phyloP scores from a whole-genome alignment of 2,888 invertebrate genomes.

The Leistus spinibarbis region DNA sequence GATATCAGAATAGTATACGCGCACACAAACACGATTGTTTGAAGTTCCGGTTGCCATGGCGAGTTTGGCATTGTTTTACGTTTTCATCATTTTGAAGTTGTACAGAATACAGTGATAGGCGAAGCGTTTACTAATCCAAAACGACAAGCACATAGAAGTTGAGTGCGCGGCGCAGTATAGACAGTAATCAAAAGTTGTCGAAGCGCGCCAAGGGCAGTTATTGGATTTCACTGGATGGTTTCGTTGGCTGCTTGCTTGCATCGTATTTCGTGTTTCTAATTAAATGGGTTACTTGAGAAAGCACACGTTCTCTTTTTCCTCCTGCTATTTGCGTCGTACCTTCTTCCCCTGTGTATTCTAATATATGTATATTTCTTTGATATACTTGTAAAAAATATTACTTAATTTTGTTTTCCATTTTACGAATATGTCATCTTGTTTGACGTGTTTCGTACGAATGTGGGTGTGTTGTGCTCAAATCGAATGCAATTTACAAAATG shows the following conservation, averaged over 20 bases:
- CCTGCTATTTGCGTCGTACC: not conserved
- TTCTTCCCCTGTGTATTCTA: not conserved
- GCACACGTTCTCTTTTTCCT: not conserved
- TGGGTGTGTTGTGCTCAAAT: not conserved
- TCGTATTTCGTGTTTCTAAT: constrained; percentile 34
- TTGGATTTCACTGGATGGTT: constrained; percentile 20
- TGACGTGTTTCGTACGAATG: not conserved
- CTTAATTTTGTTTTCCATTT: not conserved
- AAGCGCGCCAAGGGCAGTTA: constrained; percentile 19
- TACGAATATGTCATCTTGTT: not conserved
- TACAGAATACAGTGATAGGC: not conserved
- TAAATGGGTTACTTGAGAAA: constrained; percentile 26
- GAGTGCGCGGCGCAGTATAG: constrained; percentile 12
- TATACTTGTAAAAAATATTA: not conserved
- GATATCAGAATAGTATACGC: not conserved
- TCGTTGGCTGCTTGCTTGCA: too few relatives aligned
- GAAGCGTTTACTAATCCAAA: constrained; percentile 11
- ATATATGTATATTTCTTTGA: not conserved
- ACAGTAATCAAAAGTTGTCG: constrained; percentile 34
- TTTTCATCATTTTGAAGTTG: not conserved
- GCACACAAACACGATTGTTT: not conserved
- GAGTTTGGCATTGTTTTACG: not conserved
- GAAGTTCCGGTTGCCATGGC: not conserved
- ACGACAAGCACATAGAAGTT: constrained; percentile 11
- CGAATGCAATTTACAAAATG: not conserved